A percentile compares a stretch with the other conserved stretches of the same genome.
Conservation (phyloP, 2,888 invertebrate species). For the Polymixis flavicincta region DNA sequence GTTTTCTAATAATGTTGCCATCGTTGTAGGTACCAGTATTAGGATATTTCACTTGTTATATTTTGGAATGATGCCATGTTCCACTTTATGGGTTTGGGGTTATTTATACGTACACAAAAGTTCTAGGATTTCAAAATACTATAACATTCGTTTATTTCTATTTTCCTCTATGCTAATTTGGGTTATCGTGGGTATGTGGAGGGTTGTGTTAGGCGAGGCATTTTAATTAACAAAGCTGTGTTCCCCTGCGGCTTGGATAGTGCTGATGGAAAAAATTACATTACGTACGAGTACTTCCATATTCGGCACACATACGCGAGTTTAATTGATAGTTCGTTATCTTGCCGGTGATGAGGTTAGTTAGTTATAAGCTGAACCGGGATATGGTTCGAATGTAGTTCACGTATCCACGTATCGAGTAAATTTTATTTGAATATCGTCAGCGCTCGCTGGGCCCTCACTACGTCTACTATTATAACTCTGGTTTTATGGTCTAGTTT, state of each 20-base stretch:
- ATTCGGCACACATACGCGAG: conserved; percentile 69
- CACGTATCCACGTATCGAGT: conserved; percentile 69
- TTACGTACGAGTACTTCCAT: conserved; percentile 62
- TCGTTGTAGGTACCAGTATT: conserved; percentile 74
- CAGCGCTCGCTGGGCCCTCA: conserved; percentile 63
- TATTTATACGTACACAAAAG: conserved; percentile 69
- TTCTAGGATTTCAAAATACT: conserved; percentile 63
- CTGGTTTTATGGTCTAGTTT: conserved; percentile 59
- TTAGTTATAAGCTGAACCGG: conserved; percentile 75
- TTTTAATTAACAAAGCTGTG: conserved; percentile 65
- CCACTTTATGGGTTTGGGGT: conserved; percentile 73
- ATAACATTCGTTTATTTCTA: conserved; percentile 51
- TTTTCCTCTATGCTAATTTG: conserved; percentile 56
- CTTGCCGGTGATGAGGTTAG: conserved; percentile 73
- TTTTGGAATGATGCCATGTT: conserved; percentile 78
- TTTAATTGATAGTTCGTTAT: conserved; percentile 79
- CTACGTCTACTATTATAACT: conserved; percentile 49
- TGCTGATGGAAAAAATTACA: conserved; percentile 64
- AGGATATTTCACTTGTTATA: conserved; percentile 75
- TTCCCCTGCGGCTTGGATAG: conserved; percentile 46
- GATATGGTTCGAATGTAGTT: conserved; percentile 68
- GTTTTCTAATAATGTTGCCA: conserved; percentile 74
- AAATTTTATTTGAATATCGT: conserved; percentile 79
- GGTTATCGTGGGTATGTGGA: conserved; percentile 31
- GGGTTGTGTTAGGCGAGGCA: conserved; percentile 55